Evolutionary conservation across 2,888 invertebrate genomes (phyloP).

Genomic region (Epistrophe grossulariae): DNA sequence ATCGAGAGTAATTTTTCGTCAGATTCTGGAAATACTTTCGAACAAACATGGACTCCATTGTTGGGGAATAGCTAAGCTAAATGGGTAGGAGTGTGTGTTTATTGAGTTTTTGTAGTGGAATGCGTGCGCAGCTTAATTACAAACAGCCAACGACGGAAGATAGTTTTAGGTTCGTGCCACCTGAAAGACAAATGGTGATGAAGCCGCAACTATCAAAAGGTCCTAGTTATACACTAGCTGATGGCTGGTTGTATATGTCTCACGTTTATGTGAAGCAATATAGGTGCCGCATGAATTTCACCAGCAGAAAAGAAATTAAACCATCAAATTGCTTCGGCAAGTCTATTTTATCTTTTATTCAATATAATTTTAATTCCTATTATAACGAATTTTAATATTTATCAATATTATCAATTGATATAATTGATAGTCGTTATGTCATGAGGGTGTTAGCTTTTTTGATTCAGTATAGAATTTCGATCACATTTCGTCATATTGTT

Average conservation of each 20-base stretch:
- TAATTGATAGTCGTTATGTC: too few species aligned
- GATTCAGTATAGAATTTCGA: too few species aligned
- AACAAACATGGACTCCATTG: slow-evolving; percentile 37
- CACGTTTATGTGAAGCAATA: slow-evolving; percentile 53
- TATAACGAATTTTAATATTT: too few species aligned
- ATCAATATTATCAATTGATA: too few species aligned
- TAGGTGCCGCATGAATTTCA: not conserved
- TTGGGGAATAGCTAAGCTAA: slow-evolving; percentile 29
- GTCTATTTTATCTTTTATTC: too few species aligned
- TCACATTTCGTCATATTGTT: too few species aligned
- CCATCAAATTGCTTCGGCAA: too few species aligned
- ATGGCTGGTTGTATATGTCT: slow-evolving; percentile 49
- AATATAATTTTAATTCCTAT: too few species aligned
- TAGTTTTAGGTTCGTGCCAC: slow-evolving; percentile 60
- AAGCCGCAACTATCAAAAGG: slow-evolving; percentile 47
- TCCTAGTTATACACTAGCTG: slow-evolving; percentile 21
- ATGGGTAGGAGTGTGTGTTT: slow-evolving; percentile 6
- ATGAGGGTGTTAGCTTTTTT: too few species aligned
- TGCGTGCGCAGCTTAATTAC: slow-evolving; percentile 75
- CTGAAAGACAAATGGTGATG: slow-evolving; percentile 75
- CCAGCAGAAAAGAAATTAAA: not conserved
- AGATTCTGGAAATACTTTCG: slow-evolving; percentile 69
- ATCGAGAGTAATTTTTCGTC: slow-evolving; percentile 74
- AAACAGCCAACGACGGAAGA: slow-evolving; percentile 24
- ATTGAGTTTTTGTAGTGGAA: slow-evolving; percentile 39